Evolutionary conservation across 2,797 vertebrate species (phyloP).

Genomic region (Gadopsis marmoratus): DNA sequence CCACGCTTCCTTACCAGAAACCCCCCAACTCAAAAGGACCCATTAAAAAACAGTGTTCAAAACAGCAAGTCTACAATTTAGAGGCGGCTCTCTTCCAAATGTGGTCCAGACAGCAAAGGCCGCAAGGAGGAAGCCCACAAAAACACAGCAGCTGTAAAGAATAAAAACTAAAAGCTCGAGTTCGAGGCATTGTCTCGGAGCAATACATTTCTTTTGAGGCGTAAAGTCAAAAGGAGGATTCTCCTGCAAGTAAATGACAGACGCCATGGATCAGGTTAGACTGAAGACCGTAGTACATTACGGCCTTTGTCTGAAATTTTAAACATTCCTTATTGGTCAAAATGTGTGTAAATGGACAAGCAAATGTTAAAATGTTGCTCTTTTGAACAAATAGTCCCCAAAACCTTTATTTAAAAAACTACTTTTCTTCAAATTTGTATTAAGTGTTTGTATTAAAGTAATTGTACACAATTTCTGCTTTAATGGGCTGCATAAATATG

Average conservation of each 20-base stretch:
- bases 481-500: neutral
- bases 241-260: conserved; percentile 12
- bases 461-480: neutral
- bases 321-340: conserved; percentile 31
- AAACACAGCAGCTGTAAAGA: conserved; percentile 80
- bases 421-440: neutral
- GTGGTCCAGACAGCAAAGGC: conserved; percentile 80
- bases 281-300: neutral
- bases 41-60: conserved; percentile 74
- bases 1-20: conserved; percentile 70
- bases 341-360: conserved; percentile 39
- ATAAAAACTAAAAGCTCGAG: conserved; percentile 67
- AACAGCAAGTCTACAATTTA: conserved; percentile 79
- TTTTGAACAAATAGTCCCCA: too few species aligned
- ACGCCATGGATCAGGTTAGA: neutral
- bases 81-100: conserved; percentile 76
- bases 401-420: too few species aligned
- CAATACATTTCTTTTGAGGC: conserved; percentile 46
- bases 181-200: conserved; percentile 60
- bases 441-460: neutral
- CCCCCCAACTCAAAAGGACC: conserved; percentile 73
- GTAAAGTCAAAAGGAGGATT: conserved; percentile 43
- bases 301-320: conserved; percentile 14
- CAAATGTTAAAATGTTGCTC: conserved; percentile 24
- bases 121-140: conserved; percentile 78